A percentile compares a stretch with the other conserved stretches of the same genome.
These are phyloP conservation scores for Malthinus seriepunctatus DNA, from an alignment of 2,888 invertebrate genomes.

Conservation along the genomic window DNA sequence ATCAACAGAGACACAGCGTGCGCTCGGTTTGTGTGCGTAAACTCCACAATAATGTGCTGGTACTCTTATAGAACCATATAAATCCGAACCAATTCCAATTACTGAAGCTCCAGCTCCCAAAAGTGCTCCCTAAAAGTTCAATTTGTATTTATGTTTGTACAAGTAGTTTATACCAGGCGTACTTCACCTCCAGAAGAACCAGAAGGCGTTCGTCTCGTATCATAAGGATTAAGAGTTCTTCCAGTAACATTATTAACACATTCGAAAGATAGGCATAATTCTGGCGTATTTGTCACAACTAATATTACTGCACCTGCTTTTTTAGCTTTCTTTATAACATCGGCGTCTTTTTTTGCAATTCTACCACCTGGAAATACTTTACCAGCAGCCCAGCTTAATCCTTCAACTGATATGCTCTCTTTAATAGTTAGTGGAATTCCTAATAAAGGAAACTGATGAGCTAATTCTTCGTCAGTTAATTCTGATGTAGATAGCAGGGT, in stretches of 20 bases:
- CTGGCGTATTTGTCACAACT: constrained; percentile 83
- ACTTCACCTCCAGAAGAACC: constrained; percentile 92
- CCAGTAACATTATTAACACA: constrained; percentile 79
- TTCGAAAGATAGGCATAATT: constrained; percentile 88
- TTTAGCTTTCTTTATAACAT: constrained; percentile 63
- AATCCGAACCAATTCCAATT: constrained; percentile 86
- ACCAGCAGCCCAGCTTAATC: constrained; percentile 72
- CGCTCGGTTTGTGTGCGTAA: constrained; percentile 88
- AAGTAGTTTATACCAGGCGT: too few species aligned
- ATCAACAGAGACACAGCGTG: constrained; percentile 65
- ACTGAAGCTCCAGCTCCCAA: constrained; percentile 80
- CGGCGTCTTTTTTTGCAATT: constrained; percentile 69
- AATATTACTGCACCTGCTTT: constrained; percentile 80
- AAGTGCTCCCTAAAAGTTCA: constrained; percentile 64
- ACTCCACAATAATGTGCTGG: constrained; percentile 91
- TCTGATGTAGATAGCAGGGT: constrained; percentile 48
- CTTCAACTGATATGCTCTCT: constrained; percentile 79
- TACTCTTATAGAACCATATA: constrained; percentile 86
- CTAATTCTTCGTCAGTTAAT: constrained; percentile 5
- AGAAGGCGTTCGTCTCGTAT: constrained; percentile 72
- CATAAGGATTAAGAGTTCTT: constrained; percentile 81
- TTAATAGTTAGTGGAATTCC: constrained; percentile 88
- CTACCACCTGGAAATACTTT: constrained; percentile 55
- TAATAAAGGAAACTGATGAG: constrained; percentile 66
- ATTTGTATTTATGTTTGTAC: too few species aligned